Evolutionary conservation across 2,888 invertebrate genomes (phyloP).

Genomic region (Eupithecia tripunctaria): DNA sequence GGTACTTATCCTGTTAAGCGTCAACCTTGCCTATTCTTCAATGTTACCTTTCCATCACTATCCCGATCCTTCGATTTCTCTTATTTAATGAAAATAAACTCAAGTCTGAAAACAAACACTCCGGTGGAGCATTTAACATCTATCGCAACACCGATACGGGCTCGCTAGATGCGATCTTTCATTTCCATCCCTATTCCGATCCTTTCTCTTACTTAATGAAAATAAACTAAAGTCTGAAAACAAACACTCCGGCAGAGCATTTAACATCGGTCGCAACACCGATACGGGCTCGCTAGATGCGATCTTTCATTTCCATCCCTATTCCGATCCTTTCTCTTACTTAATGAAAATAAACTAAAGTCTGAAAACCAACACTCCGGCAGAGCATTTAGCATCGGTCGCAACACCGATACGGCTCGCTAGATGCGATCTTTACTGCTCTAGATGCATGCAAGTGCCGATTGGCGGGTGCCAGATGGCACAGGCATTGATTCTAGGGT

Average conservation of each 20-base stretch:
- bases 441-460: constrained; percentile 12
- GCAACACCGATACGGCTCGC: constrained; percentile 23
- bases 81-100: not conserved
- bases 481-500: constrained; percentile 5
- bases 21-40: not conserved
- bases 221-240: constrained; percentile 3
- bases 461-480: constrained; percentile 15
- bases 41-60: not conserved
- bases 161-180: constrained; percentile 36
- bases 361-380: not conserved
- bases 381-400: constrained; percentile 1
- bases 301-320: no score
- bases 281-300: constrained; percentile 33
- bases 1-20: not conserved
- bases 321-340: not conserved
- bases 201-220: constrained; percentile 1
- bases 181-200: not conserved
- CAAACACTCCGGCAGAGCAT: not conserved
- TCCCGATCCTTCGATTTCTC: not conserved
- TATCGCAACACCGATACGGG: constrained; percentile 19
- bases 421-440: constrained; percentile 34
- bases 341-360: constrained; percentile 3
- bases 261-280: constrained; percentile 11
- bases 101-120: not conserved
- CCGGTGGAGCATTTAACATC: not conserved